Evolutionary conservation across 2,797 vertebrate species (phyloP).

Genomic region (Gymnopithys bicolor): DNA sequence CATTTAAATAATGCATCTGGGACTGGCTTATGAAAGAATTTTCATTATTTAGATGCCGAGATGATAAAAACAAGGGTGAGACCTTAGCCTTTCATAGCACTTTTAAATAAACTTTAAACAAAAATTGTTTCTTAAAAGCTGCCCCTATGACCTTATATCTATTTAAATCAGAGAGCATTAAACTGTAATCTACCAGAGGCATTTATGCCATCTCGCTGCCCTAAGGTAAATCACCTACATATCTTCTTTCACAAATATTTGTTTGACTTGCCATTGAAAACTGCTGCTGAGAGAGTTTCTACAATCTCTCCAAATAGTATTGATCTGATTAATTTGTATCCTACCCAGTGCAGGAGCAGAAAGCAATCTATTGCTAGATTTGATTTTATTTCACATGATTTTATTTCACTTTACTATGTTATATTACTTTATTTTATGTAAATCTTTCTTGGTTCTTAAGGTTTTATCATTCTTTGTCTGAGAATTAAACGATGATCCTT

Average conservation of each 20-base stretch:
- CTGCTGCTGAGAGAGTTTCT: not conserved
- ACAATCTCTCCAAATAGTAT: not conserved
- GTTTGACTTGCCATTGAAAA: not conserved
- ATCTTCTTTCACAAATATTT: not conserved
- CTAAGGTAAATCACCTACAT: not conserved
- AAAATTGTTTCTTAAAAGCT: not conserved
- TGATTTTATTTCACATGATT: not conserved
- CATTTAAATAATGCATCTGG: not conserved
- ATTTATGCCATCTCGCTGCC: not conserved
- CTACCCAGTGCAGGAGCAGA: not conserved
- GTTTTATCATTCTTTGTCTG: not conserved
- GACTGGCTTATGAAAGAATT: not conserved
- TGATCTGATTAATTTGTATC: not conserved
- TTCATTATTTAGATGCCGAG: not conserved
- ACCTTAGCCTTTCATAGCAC: not conserved
- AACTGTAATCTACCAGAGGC: not conserved
- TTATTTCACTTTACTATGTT: not conserved
- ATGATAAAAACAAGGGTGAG: not conserved
- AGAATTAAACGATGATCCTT: not conserved
- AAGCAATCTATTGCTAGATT: not conserved
- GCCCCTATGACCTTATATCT: not conserved
- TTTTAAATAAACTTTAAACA: not conserved
- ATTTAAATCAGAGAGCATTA: not conserved
- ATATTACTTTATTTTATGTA: not conserved
- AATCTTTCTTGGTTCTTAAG: not conserved